Conservation (phyloP, 2,888 invertebrate species). For the Pecten maximus region DNA sequence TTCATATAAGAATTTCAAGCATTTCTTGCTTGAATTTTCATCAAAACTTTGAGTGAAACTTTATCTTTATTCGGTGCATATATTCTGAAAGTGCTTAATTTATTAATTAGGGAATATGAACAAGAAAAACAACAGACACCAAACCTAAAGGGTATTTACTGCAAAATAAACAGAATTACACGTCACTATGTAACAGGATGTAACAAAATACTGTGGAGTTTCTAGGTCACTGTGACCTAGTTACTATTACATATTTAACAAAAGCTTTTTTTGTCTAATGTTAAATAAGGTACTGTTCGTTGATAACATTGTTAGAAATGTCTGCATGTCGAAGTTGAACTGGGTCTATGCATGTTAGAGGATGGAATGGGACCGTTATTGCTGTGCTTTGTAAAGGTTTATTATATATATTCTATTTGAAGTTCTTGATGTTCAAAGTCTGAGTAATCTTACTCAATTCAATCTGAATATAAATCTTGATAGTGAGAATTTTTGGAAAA, state of each 20-base stretch:
- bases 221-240: not conserved
- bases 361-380: not conserved
- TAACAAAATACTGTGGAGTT: too few relatives aligned
- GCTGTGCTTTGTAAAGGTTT: not conserved
- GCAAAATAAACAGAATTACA: not conserved
- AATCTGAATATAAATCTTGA: too few relatives aligned
- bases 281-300: not conserved
- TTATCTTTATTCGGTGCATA: too few relatives aligned
- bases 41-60: too few relatives aligned
- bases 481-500: not conserved
- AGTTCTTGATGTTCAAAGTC: not conserved
- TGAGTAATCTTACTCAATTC: too few relatives aligned
- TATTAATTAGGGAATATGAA: too few relatives aligned
- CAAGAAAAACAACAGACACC: not conserved
- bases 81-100: too few relatives aligned
- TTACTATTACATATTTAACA: not conserved
- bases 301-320: not conserved
- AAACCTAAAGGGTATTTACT: not conserved
- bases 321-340: not conserved
- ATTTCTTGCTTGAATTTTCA: too few relatives aligned
- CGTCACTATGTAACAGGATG: not conserved
- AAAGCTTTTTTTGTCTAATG: not conserved
- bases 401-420: not conserved
- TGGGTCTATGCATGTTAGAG: not conserved
- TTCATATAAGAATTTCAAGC: too few relatives aligned